Evolutionary conservation across 1,140 invertebrate species (phyloP), one percentile per base, ranked within the genome.

Genomic region (Nephotettix cincticeps): DNA sequence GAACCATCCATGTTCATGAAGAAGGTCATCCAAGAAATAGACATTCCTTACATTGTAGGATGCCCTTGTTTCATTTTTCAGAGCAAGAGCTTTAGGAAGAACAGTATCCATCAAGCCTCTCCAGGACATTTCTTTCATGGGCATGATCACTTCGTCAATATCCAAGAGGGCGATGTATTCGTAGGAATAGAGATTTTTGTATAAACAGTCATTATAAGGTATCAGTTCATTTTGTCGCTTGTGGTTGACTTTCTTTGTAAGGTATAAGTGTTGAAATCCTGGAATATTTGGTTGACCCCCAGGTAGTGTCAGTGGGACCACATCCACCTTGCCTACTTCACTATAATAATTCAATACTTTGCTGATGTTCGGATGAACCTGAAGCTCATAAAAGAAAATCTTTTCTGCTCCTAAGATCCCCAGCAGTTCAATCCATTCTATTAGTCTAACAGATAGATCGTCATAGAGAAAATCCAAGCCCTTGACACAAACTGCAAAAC

Each of bases 191-290:
- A 96, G 87, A 78, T 97, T 93, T 75, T 95, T 91, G 82, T 98
- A 98, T 3, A 98, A 84, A 78, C 96, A 98, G 79, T 98, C 96
- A 81, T 98, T 98, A 84, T 98, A 98, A 0, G 96, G 95, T 75
- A 98, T 96, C 40, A 98, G 84, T 80, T 98, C 96, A 80, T 97
- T 96, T 78, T 97, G 94, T 13, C 96, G 83, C 79, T 98, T 98
- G 80, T 96, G 89, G 77, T 93, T 96, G 1, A 92, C 90, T 79
- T 94, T 94, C 79, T 94, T 94, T 54, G 92, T 92, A 3, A 97
- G 83, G 76, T 95, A 97, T 80, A 94, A 86, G 80, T 96, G 94
- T 77, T 95, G 91, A 65, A 96, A 90, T 0, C 90, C 89, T 0
- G 93, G 93, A 6, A 94, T 86, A 78, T 97, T 98, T 0, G 95